Evolutionary conservation across 2,113 vertebrate species (phyloP), one percentile per base, ranked within the genome.

Genomic region (Morone chrysops): DNA sequence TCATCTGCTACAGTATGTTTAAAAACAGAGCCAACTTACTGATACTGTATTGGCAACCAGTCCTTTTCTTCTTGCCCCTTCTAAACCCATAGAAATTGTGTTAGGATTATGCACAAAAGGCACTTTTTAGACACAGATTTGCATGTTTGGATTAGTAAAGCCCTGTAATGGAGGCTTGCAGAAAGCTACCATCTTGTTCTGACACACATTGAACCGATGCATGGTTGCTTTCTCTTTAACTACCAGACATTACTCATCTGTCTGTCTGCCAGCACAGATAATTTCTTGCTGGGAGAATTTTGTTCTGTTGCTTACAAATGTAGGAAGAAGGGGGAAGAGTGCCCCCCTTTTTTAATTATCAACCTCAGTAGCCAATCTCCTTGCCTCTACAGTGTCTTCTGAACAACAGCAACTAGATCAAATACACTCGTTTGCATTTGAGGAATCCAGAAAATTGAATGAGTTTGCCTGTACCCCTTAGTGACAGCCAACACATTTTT

Each of bases 341-440:
- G 57, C 80, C 72, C 51, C 25, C 7, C 31, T 70, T 84, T 88
- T 91, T 85, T 76, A 90, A 92, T 90, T 90, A 91, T 87, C 85
- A 85, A 77, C 73, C 65, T 76, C 69, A 71, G 75, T 65, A 73
- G 81, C 76, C 72, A 80, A 78, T 86, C 76, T 89, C 60, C 56
- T 70, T 74, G 66, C 77, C 80, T 86, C 70, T 53, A 51, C 69
- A 81, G 48, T 83, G 73, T 77, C 76, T 83, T 70, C 67, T 75
- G 72, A 87, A 82, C 83, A 88, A 84, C 88, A 86, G 69, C 85
- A 68, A 68, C 83, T 63, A 69, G 77, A 92, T 90, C 89, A 89
- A 89, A 88, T 84, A 14, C 4, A 4, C 83, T 88, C 70, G 91
- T 92, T 92, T 92, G 82, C 91, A 92, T 92, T 56, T 61, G 48